Evolutionary conservation across 2,113 vertebrate species (phyloP), one percentile per base, ranked within the genome.

Genomic region (Psophia crepitans): DNA sequence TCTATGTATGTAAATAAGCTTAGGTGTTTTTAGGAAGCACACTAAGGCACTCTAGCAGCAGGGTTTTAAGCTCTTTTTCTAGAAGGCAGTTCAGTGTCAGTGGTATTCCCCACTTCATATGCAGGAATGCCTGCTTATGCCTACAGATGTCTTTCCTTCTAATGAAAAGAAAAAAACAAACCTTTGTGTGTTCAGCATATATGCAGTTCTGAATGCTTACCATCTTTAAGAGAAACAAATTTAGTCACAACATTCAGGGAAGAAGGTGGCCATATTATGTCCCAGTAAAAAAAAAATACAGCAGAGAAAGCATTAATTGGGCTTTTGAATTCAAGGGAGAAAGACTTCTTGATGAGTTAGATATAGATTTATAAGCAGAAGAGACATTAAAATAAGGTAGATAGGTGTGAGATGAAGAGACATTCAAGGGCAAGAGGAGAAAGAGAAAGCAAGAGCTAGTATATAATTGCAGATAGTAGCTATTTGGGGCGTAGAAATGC

Each of bases 31-130:
- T 86, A 86, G 35, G 37, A 65, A 88, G 27, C 26, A 68, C 39
- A 19, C 44, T 74, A 27, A 18, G 9, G 27, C 35, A 84, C 0
- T 0, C 8, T 27, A 81, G 35, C n/a, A 69, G 16, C 68, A 53
- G 24, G 37, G 74, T 23, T 48, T 92, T 19, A 61, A 32, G 37
- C 0, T 4, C 65, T 85, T 48, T 41, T 91, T 39, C n/a, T 18
- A 68, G 43, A 39, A 78, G 23, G 19, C 1, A 63, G 32, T 49
- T 70, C 54, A 35, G 14, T 44, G 14, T 26, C 23, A 51, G 44
- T 66, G n/a, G 26, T 57, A 43, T 57, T 93, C 14, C 37, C 27
- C 63, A 39, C n/a, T 58, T 32, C 26, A n/a, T 17, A 43, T n/a
- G 9, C 60, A 66, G 32, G 74, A 93, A 74, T 44, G 21, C 15